phyloP scores from a whole-genome alignment of 2,888 invertebrate species.

The Drosophila aldrichi region DNA sequence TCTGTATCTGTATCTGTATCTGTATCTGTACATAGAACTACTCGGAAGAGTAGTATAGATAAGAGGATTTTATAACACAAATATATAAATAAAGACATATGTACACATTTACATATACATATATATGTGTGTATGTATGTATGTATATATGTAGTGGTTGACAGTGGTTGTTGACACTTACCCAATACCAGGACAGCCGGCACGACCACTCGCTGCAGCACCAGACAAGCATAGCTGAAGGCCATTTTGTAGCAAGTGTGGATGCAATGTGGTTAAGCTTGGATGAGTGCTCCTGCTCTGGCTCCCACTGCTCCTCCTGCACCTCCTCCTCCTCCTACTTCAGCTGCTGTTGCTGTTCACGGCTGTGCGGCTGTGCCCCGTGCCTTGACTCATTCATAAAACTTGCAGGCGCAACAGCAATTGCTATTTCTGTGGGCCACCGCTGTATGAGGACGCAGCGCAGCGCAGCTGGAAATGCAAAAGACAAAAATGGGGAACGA shows the following conservation, averaged over 20 bases:
- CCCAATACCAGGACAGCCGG: slow-evolving; percentile 83
- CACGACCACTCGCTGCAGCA: slow-evolving; percentile 83
- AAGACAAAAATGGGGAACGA: not conserved
- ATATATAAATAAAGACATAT: too few species aligned
- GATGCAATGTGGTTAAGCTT: slow-evolving; percentile 18
- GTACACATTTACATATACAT: not conserved
- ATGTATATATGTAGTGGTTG: not conserved
- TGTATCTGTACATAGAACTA: too few species aligned
- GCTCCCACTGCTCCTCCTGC: not conserved
- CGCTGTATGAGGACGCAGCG: slow-evolving; percentile 55
- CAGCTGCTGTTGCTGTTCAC: slow-evolving; percentile 30
- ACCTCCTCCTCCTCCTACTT: slow-evolving; percentile 1
- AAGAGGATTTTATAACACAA: too few species aligned
- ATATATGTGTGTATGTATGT: too few species aligned
- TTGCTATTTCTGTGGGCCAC: slow-evolving; percentile 67
- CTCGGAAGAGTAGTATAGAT: too few species aligned
- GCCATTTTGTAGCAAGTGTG: slow-evolving; percentile 72
- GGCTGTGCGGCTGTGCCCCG: slow-evolving; percentile 50
- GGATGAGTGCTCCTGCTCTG: not conserved
- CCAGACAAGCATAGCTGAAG: slow-evolving; percentile 83
- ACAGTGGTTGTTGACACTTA: slow-evolving; percentile 62
- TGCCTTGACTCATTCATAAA: slow-evolving; percentile 68
- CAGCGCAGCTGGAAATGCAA: slow-evolving; percentile 60
- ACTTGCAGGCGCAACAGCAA: slow-evolving; percentile 61
- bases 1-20: too few species aligned